Percentiles rank a stretch among this genome's conserved stretches.
Evolutionary conservation across 2,113 vertebrate genomes (phyloP).

Genomic region (Poeciliopsis prolifica): DNA sequence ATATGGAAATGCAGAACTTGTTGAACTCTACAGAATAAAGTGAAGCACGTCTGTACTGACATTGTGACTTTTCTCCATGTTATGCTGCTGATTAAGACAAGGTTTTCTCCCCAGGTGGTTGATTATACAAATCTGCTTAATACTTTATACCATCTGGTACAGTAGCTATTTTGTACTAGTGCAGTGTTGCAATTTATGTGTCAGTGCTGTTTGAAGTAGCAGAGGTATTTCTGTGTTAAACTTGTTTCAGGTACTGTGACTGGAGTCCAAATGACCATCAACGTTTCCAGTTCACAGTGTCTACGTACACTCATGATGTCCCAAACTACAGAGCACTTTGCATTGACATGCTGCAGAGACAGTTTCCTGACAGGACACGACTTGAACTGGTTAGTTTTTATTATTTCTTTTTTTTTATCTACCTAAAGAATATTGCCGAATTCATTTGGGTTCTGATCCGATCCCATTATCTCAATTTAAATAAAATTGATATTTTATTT

Average conservation of each 20-base stretch:
- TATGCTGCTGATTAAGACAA: slow-evolving; percentile 15
- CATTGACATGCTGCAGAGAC: slow-evolving; percentile 86
- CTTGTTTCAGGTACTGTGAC: slow-evolving; percentile 78
- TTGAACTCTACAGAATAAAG: slow-evolving; percentile 17
- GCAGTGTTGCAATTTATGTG: neutral
- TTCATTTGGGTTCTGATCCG: neutral
- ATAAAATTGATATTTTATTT: too few relatives aligned
- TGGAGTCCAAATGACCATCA: slow-evolving; percentile 86
- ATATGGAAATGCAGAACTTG: neutral
- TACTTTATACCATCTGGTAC: slow-evolving; percentile 1
- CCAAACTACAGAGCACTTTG: slow-evolving; percentile 83
- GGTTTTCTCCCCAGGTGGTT: slow-evolving; percentile 27
- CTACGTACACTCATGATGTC: slow-evolving; percentile 82
- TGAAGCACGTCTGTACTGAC: slow-evolving; percentile 17
- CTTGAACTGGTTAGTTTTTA: slow-evolving; percentile 85
- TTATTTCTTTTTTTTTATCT: too few relatives aligned
- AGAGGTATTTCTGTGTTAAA: neutral
- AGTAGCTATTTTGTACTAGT: slow-evolving; percentile 5
- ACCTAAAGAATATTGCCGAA: neutral
- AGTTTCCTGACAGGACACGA: slow-evolving; percentile 84
- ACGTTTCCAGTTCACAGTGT: slow-evolving; percentile 81
- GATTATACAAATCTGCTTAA: slow-evolving; percentile 35
- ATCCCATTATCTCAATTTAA: too few relatives aligned
- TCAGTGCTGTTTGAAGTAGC: neutral
- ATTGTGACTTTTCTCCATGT: slow-evolving; percentile 19